phyloP scores from a whole-genome alignment of 2,113 vertebrate species.

The Lycaon pictus region DNA sequence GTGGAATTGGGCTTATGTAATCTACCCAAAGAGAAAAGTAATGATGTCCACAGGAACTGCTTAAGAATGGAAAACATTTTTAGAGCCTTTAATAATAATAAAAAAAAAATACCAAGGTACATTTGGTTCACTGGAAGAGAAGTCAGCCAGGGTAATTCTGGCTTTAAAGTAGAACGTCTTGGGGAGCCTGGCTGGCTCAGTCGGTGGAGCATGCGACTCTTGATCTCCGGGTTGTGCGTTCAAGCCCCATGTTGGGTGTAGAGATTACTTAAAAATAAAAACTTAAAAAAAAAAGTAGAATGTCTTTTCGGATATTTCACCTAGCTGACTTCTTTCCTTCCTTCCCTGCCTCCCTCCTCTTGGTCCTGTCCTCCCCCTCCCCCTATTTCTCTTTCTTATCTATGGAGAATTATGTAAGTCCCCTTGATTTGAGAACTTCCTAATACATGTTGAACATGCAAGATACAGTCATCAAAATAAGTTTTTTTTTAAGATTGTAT shows the following conservation, averaged over 20 bases:
- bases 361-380: neutral
- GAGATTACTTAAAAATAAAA: neutral
- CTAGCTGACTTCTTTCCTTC: rapidly evolving
- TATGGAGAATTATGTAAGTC: neutral
- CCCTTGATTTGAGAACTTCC: neutral
- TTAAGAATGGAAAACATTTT: neutral
- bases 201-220: neutral
- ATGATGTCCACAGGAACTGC: neutral
- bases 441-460: neutral
- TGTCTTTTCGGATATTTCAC: neutral
- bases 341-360: too few relatives aligned
- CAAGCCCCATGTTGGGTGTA: neutral
- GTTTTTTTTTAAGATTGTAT: neutral
- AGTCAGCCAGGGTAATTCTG: neutral
- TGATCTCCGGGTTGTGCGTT: neutral
- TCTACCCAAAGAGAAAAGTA: neutral
- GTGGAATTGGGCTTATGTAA: neutral
- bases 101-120: neutral
- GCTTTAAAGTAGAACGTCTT: neutral
- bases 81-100: neutral
- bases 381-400: neutral
- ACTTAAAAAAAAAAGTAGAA: neutral
- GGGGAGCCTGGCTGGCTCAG: neutral
- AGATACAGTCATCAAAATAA: neutral
- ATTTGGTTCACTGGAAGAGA: neutral